A percentile compares a stretch with the other conserved stretches of the same genome.
These are phyloP conservation scores for Tympanuchus pallidicinctus DNA, from an alignment of 2,113 vertebrate genomes.

Conservation along the genomic window DNA sequence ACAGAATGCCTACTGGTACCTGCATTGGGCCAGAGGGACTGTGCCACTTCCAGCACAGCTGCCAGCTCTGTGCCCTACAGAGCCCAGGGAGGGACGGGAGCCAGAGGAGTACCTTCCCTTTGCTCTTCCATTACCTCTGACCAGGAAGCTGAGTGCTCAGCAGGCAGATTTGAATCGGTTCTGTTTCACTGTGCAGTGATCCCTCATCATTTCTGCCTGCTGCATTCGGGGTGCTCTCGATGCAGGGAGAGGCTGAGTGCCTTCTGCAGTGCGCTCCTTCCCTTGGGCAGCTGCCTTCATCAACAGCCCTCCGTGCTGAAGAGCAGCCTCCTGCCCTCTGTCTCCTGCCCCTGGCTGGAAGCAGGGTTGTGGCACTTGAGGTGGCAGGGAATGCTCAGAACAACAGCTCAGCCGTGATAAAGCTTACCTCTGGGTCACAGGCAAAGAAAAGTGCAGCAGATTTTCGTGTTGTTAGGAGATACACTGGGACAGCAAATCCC, in stretches of 20 bases:
- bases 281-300: neutral
- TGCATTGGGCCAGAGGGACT: rapidly evolving
- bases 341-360: neutral
- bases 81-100: neutral
- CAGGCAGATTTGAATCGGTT: neutral
- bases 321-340: neutral
- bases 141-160: neutral
- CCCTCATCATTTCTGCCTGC: neutral
- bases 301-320: rapidly evolving
- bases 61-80: neutral
- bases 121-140: neutral
- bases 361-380: rapidly evolving
- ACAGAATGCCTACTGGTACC: neutral
- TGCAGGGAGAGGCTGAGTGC: neutral
- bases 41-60: neutral
- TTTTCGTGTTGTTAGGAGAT: neutral
- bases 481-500: neutral
- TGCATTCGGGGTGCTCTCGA: neutral
- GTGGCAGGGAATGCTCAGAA: neutral
- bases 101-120: neutral
- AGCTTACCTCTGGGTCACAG: neutral
- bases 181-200: neutral
- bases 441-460: neutral
- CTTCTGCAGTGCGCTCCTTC: neutral
- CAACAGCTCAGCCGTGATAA: neutral